These are phyloP conservation scores for Poliocrania exsul DNA, from an alignment of 2,797 vertebrate genomes.

Conservation along the genomic window DNA sequence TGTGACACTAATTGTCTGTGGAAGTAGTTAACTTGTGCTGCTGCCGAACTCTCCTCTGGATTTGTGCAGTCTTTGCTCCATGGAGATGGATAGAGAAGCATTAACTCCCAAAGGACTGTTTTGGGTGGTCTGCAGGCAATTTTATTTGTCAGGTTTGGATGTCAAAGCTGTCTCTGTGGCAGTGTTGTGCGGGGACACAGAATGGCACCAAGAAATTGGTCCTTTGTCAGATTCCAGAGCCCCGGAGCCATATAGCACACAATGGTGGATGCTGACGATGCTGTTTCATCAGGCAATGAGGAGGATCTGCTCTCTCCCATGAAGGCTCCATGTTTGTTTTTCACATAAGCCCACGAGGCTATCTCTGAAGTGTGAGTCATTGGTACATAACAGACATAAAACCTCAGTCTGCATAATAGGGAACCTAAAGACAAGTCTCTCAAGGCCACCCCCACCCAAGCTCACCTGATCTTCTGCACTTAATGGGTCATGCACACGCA, in stretches of 20 bases:
- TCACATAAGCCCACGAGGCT: not conserved
- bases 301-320: not conserved
- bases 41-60: not conserved
- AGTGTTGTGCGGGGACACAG: not conserved
- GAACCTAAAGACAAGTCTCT: not conserved
- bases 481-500: not conserved
- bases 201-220: not conserved
- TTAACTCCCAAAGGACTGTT: not conserved
- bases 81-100: not conserved
- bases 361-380: not conserved
- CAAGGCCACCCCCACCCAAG: not conserved
- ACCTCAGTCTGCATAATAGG: not conserved
- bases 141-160: rapidly evolving
- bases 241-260: not conserved
- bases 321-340: constrained; percentile 27
- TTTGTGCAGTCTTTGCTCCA: not conserved
- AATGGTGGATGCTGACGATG: not conserved
- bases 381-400: not conserved
- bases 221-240: not conserved
- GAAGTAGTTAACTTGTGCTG: not conserved
- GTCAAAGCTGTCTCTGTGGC: not conserved
- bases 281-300: not conserved
- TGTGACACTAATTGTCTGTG: not conserved
- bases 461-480: not conserved
- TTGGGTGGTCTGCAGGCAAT: not conserved